These are phyloP conservation scores for Nephrotoma appendiculata DNA, from an alignment of 2,888 invertebrate species.

Conservation along the genomic window DNA sequence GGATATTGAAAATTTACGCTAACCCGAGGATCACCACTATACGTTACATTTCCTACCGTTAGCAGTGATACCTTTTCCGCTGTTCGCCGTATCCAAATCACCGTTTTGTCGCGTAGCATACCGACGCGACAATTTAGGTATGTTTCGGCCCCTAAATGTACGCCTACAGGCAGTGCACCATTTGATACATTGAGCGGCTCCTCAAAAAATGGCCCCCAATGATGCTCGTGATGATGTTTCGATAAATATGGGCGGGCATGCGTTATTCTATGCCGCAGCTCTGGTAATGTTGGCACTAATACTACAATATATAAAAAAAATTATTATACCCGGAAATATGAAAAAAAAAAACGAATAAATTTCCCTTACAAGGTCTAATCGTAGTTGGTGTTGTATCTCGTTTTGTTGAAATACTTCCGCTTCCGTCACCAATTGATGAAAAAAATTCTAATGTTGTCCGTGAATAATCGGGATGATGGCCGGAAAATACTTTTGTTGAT, in stretches of 20 bases:
- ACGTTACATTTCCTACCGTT: constrained; percentile 47
- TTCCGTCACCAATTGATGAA: background rate
- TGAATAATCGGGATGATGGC: background rate
- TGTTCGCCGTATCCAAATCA: constrained; percentile 51
- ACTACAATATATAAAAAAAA: background rate
- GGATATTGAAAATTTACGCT: constrained; percentile 53
- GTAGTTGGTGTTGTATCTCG: background rate
- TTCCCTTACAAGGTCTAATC: background rate
- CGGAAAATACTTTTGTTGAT: background rate
- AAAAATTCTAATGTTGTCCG: background rate
- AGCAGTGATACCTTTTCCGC: constrained; percentile 47
- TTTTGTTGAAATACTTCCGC: constrained; percentile 2
- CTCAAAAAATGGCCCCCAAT: constrained; percentile 60
- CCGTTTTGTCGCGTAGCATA: constrained; percentile 56
- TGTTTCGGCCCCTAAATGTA: constrained; percentile 49
- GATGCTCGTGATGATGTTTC: constrained; percentile 52
- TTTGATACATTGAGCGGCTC: constrained; percentile 38
- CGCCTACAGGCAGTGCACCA: constrained; percentile 39
- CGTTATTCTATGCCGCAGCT: background rate
- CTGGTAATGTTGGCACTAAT: background rate
- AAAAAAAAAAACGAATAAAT: background rate
- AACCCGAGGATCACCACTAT: constrained; percentile 47
- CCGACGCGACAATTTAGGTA: constrained; percentile 51
- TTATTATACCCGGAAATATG: background rate
- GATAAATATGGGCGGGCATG: background rate